These are phyloP conservation scores for Apodemia duryi DNA, from an alignment of 2,888 invertebrate genomes.

Conservation along the genomic window DNA sequence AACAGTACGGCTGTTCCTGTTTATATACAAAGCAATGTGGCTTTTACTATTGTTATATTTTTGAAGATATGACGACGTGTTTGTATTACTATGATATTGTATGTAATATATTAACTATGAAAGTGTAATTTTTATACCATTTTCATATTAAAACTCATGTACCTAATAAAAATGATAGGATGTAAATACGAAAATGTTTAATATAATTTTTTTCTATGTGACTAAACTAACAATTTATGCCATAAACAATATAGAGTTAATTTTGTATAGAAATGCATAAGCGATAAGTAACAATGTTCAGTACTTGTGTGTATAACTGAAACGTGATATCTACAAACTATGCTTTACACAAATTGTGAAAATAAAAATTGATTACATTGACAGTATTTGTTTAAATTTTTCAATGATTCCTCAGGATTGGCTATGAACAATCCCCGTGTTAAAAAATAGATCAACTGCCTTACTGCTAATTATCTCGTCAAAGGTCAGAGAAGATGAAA, in stretches of 20 bases:
- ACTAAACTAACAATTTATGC: conserved; percentile 70
- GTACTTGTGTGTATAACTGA: conserved; percentile 76
- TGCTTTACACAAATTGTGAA: conserved; percentile 76
- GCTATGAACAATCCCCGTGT: too few relatives aligned
- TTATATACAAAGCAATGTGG: conserved; percentile 54
- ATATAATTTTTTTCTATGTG: conserved; percentile 74
- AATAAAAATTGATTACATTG: conserved; percentile 73
- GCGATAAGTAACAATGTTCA: conserved; percentile 62
- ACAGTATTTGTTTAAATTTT: conserved; percentile 29
- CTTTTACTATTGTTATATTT: conserved; percentile 77
- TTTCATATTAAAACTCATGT: conserved; percentile 77
- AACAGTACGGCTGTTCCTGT: conserved; percentile 58
- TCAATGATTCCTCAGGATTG: too few relatives aligned
- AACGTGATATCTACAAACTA: conserved; percentile 79
- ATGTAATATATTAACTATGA: conserved; percentile 60
- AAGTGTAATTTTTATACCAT: conserved; percentile 79
- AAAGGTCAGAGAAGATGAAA: too few relatives aligned
- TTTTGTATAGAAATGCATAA: conserved; percentile 71
- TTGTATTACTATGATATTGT: conserved; percentile 70
- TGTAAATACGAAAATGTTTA: conserved; percentile 71
- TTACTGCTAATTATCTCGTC: too few relatives aligned
- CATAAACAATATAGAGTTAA: conserved; percentile 59
- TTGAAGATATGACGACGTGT: conserved; percentile 66
- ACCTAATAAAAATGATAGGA: conserved; percentile 71
- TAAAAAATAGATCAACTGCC: too few relatives aligned